Percentiles rank a stretch among this genome's conserved stretches.
Evolutionary conservation across 1,140 invertebrate genomes (phyloP).

Genomic region (Pectinophora gossypiella): DNA sequence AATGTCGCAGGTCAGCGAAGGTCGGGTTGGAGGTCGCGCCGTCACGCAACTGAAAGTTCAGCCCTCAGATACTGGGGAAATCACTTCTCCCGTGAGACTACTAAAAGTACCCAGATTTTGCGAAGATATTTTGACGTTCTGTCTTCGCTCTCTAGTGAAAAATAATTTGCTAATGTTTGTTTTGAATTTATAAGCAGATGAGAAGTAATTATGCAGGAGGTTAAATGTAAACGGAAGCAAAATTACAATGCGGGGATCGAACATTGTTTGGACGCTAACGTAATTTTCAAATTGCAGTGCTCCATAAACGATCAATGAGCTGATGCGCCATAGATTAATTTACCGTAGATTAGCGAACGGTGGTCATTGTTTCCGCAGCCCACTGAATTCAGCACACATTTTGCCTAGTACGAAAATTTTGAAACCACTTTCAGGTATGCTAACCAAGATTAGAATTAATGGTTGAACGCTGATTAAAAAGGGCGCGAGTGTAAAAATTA

Average conservation of each 20-base stretch:
- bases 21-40: conserved; percentile 23
- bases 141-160: no score
- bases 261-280: background rate
- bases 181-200: no score
- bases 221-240: no score
- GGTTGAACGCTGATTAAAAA: conserved; percentile 43
- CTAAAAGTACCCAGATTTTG: no score
- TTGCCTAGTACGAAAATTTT: background rate
- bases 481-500: conserved; percentile 47
- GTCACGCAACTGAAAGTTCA: conserved; percentile 35
- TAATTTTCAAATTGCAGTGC: background rate
- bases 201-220: no score
- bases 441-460: conserved; percentile 32
- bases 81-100: no score
- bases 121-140: no score
- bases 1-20: conserved; percentile 38
- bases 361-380: background rate
- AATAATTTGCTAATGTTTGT: no score
- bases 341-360: background rate
- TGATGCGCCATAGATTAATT: background rate
- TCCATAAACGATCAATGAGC: background rate
- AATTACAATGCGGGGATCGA: no score
- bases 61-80: no score
- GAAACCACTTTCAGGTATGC: background rate
- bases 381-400: background rate